Percentiles rank a stretch among this genome's conserved stretches.
Evolutionary conservation across 2,113 vertebrate species (phyloP).

Genomic region (Sula dactylatra): DNA sequence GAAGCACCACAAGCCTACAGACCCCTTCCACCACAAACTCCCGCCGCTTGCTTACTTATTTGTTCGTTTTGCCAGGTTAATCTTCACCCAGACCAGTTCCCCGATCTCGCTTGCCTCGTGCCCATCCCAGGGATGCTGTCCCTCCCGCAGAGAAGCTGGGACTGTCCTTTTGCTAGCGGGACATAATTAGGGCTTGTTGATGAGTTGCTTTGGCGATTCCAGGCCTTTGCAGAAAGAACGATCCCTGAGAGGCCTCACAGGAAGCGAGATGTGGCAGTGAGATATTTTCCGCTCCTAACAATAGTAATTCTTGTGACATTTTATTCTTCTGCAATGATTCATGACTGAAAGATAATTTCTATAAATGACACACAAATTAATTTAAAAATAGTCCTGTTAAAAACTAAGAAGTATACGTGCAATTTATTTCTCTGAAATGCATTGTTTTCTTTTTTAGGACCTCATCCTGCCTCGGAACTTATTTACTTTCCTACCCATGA

Average conservation of each 20-base stretch:
- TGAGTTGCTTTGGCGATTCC: neutral
- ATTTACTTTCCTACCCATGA: too few species aligned
- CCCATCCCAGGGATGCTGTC: too few species aligned
- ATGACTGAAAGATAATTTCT: neutral
- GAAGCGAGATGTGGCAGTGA: neutral
- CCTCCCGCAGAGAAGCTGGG: neutral
- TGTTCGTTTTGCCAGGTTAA: neutral
- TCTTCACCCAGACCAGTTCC: neutral
- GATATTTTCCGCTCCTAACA: neutral
- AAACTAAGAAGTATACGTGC: rapidly evolving
- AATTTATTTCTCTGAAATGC: neutral
- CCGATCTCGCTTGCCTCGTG: rapidly evolving
- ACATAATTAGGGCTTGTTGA: rapidly evolving
- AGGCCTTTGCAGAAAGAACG: neutral
- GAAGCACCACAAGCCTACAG: rapidly evolving
- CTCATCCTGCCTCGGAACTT: neutral
- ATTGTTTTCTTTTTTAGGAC: neutral
- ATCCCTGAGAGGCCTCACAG: neutral
- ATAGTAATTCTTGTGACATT: neutral
- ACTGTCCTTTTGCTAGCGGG: neutral
- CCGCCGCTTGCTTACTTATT: rapidly evolving
- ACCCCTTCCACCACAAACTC: neutral
- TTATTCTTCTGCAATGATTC: neutral
- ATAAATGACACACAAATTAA: neutral
- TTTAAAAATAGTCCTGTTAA: neutral